Percentiles rank a stretch among this genome's conserved stretches.
Evolutionary conservation across 2,888 invertebrate species (phyloP).

Genomic region (Neoascia interrupta): DNA sequence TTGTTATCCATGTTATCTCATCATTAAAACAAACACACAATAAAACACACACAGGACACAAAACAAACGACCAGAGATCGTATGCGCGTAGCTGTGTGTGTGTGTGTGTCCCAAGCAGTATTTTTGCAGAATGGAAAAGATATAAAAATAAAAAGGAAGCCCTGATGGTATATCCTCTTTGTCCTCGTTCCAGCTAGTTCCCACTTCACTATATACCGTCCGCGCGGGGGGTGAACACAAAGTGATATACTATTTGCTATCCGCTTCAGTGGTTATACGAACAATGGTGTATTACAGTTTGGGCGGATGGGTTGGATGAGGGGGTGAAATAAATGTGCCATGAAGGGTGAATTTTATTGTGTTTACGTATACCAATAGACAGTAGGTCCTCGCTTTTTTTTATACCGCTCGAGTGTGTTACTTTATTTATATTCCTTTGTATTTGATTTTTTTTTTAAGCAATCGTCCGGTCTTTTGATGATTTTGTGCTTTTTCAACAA

Average conservation of each 20-base stretch:
- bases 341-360: conserved; percentile 58
- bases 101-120: background rate
- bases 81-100: background rate
- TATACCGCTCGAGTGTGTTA: background rate
- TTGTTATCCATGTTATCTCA: conserved; percentile 61
- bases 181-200: too few relatives aligned
- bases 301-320: background rate
- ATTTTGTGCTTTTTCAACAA: conserved; percentile 16
- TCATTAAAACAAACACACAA: conserved; percentile 52
- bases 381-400: background rate
- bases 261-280: conserved; percentile 25
- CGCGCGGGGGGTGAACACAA: conserved; percentile 27
- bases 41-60: conserved; percentile 23
- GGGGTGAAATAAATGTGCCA: conserved; percentile 52
- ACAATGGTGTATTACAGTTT: background rate
- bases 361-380: conserved; percentile 2
- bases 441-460: conserved; percentile 22
- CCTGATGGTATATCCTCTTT: background rate
- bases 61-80: background rate
- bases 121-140: background rate
- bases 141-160: background rate
- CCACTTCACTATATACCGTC: background rate
- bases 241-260: conserved; percentile 51
- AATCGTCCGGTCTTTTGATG: conserved; percentile 33
- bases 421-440: conserved; percentile 25